A percentile compares a stretch with the other conserved stretches of the same genome.
Evolutionary conservation across 2,888 invertebrate species (phyloP).

Genomic region (Himalopsyche kuldschensis): DNA sequence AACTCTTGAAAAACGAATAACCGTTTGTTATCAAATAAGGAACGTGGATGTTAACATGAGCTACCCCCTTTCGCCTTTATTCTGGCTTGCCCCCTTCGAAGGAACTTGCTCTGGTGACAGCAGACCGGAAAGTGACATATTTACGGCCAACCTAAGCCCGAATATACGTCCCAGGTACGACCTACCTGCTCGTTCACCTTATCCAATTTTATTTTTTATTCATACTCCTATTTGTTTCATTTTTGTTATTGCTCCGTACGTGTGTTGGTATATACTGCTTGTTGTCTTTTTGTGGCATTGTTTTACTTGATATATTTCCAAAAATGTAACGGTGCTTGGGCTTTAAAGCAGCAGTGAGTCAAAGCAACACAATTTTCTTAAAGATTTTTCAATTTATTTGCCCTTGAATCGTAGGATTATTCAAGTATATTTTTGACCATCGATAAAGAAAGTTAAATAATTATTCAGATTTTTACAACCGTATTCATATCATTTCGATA

Average conservation of each 20-base stretch:
- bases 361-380: too few species aligned
- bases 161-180: conserved; percentile 13
- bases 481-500: too few species aligned
- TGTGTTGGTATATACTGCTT: neutral
- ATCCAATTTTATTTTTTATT: conserved; percentile 39
- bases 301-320: neutral
- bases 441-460: too few species aligned
- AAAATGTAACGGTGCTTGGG: neutral
- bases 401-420: too few species aligned
- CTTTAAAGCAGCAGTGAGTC: too few species aligned
- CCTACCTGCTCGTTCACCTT: conserved; percentile 15
- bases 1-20: conserved; percentile 36
- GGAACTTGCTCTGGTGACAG: conserved; percentile 35
- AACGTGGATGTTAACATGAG: conserved; percentile 30
- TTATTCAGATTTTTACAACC: too few species aligned
- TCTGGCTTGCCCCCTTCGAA: neutral
- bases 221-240: conserved; percentile 35
- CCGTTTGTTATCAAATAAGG: conserved; percentile 40
- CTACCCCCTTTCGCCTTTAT: conserved; percentile 5
- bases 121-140: conserved; percentile 39
- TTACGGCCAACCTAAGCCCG: conserved; percentile 37
- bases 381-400: too few species aligned
- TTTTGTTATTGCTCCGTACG: conserved; percentile 16
- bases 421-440: too few species aligned
- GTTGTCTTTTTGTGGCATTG: neutral